Conservation (phyloP, 2,888 invertebrate species). For the Drosophila kuntzei region DNA sequence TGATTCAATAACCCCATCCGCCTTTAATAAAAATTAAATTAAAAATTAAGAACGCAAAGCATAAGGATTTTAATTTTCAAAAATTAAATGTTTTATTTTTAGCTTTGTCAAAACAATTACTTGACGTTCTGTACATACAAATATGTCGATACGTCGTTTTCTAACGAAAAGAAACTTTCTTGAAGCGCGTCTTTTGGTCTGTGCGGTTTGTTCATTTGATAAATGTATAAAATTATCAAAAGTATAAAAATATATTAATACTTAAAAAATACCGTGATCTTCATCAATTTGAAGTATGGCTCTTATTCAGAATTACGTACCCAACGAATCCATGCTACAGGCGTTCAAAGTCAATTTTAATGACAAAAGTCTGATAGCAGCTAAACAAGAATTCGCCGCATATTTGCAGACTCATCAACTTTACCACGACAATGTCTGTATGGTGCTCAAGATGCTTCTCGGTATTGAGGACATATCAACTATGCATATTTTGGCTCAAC, state of each 20-base stretch:
- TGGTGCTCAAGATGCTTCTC: neutral
- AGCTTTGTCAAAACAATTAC: neutral
- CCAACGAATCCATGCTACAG: conserved; percentile 1
- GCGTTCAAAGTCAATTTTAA: conserved; percentile 8
- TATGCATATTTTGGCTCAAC: neutral
- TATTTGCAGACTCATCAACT: conserved; percentile 5
- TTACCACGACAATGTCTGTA: neutral
- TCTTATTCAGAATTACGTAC: neutral
- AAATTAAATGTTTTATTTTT: neutral
- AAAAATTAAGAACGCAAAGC: neutral
- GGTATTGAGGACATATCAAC: neutral
- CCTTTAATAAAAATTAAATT: too few relatives aligned
- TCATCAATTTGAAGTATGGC: neutral
- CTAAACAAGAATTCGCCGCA: neutral
- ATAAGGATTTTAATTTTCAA: neutral
- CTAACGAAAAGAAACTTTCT: neutral
- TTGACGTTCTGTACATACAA: neutral
- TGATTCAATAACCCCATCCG: too few relatives aligned
- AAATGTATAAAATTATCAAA: neutral
- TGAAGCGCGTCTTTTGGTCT: neutral
- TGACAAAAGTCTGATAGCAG: conserved; percentile 5
- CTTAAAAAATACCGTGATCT: neutral
- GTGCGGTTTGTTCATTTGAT: neutral
- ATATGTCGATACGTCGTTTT: neutral
- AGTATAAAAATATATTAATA: neutral